phyloP scores from a whole-genome alignment of 2,113 vertebrate species.

The Pholis gunnellus region DNA sequence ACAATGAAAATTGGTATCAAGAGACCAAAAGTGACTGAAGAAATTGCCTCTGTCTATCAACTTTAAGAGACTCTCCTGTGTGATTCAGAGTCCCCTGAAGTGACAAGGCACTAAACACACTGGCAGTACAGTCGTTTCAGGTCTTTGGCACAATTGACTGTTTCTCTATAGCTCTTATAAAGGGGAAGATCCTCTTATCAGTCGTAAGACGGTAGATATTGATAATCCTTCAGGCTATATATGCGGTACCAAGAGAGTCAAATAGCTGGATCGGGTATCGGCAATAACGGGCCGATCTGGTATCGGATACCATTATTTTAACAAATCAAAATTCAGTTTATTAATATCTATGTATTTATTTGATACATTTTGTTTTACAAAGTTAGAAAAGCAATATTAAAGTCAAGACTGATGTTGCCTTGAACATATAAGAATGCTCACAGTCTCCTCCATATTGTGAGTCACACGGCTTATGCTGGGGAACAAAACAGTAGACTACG shows the following conservation, averaged over 20 bases:
- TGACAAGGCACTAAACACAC: neutral
- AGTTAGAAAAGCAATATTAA: neutral
- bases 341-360: neutral
- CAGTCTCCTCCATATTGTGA: neutral
- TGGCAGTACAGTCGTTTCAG: neutral
- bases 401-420: no score
- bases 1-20: conserved; percentile 30
- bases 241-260: neutral
- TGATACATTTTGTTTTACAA: neutral
- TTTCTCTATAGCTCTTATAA: neutral
- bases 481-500: neutral
- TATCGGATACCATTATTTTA: neutral
- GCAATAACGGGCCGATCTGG: neutral
- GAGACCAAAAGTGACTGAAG: conserved; percentile 14
- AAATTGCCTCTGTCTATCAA: conserved; percentile 24
- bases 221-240: neutral
- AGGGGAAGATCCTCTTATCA: neutral
- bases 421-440: no score
- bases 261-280: no score
- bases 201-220: neutral
- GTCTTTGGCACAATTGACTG: neutral
- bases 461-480: neutral
- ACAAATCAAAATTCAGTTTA: neutral
- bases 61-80: neutral
- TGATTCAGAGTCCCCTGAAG: neutral